Base-by-base conservation (phyloP, 2,113 vertebrate species). In the Formicarius rufipectus region DNA sequence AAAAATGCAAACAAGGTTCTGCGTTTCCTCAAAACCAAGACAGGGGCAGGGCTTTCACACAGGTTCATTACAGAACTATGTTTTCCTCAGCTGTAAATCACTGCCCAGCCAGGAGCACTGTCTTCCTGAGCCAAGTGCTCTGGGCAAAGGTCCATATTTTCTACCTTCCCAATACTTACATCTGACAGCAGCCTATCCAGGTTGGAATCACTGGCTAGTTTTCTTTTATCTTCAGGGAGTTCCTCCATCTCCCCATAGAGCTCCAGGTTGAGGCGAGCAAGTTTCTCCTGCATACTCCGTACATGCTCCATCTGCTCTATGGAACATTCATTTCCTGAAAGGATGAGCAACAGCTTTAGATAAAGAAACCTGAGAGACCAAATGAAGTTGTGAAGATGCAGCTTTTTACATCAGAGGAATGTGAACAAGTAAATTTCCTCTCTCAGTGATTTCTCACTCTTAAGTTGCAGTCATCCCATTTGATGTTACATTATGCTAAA, bases 281-380 rank as follows among this genome's bases (percentile, higher is more conserved):
- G 98, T 91, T 99, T 99, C 97, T 99, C 99, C 97, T 99, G 99
- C 99, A 99, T 99, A 53, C 99, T 99, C 45, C 99, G 97, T 45
- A 99, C 99, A 0, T 99, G 99, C 90, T 99, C 99, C 99, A 99
- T 99, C 98, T 99, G 99, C 69, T 98, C 99, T 40, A 99, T 99
- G 79, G 99, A 99, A 97, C 99, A 99, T 87, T 99, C 99, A 14
- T 99, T 99, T 72, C 99, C 99, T 99, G 47, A 62, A 94, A 95
- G 35, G 60, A 84, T 2, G 31, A 75, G 31, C 44, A 59, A 52
- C 53, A 84, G 44, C 75, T 82, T 94, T 47, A 80, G 8, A 21
- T 31, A 59, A 84, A 62, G 59, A 74, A 90, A 74, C 45, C 16
- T 8, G 30, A 90, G 16, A 69, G 24, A 11, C 6, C n/a, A 90